A percentile compares a stretch with the other conserved stretches of the same genome.
These are phyloP conservation scores for Orussus abietinus DNA, from an alignment of 1,140 invertebrate genomes.

Conservation along the genomic window DNA sequence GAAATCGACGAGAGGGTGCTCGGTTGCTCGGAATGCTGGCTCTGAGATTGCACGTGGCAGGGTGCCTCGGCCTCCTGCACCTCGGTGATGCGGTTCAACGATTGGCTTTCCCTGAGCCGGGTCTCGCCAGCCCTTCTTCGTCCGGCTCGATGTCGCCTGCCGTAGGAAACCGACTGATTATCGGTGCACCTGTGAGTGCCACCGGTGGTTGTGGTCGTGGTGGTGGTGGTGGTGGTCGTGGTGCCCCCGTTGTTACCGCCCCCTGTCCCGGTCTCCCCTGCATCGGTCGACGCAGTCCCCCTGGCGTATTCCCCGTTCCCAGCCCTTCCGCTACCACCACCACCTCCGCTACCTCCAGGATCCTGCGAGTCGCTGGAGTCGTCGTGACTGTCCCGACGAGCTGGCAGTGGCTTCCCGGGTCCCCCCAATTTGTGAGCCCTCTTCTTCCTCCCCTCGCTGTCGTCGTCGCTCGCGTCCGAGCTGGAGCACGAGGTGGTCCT, in stretches of 20 bases:
- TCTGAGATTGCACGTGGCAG: conserved; percentile 33
- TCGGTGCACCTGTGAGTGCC: conserved; percentile 42
- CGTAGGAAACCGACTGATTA: conserved; percentile 36
- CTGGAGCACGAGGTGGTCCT: conserved; percentile 83
- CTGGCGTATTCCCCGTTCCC: conserved; percentile 40
- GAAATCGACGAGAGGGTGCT: conserved; percentile 20
- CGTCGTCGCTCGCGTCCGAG: conserved; percentile 87
- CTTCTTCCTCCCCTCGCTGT: conserved; percentile 78
- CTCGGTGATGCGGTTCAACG: conserved; percentile 76
- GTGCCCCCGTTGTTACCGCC: conserved; percentile 31
- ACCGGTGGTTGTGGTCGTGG: conserved; percentile 26
- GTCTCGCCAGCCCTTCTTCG: conserved; percentile 62
- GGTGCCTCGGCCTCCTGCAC: conserved; percentile 63
- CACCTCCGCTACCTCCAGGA: conserved; percentile 55
- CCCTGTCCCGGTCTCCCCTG: conserved; percentile 23
- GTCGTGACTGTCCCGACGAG: conserved; percentile 70
- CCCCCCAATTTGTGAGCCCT: conserved; percentile 66
- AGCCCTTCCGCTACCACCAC: conserved; percentile 39
- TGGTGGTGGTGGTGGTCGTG: conserved; percentile 25
- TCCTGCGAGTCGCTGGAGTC: conserved; percentile 74
- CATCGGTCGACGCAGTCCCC: conserved; percentile 24
- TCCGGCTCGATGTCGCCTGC: conserved; percentile 54
- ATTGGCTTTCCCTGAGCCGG: conserved; percentile 72
- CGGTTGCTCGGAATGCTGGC: conserved; percentile 34
- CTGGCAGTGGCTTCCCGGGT: conserved; percentile 57